Conservation (phyloP, 2,113 vertebrate genomes). For the Indicator maculatus region DNA sequence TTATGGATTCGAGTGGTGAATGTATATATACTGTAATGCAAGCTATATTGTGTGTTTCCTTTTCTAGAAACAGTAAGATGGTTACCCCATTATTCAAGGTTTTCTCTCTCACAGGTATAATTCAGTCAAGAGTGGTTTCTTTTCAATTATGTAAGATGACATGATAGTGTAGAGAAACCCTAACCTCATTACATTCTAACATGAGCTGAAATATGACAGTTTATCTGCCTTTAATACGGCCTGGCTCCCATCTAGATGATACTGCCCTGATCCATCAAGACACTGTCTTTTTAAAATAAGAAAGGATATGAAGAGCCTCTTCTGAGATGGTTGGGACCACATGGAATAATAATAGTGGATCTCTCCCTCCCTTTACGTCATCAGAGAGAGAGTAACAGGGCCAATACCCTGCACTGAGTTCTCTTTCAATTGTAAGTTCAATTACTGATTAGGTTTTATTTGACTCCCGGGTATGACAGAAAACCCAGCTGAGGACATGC, state of each 20-base stretch:
- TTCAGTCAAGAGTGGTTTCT: slow-evolving; percentile 7
- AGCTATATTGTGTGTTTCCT: background rate
- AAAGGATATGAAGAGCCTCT: background rate
- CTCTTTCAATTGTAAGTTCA: accelerated
- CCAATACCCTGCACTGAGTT: background rate
- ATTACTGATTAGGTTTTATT: background rate
- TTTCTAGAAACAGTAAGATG: background rate
- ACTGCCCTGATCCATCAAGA: slow-evolving; percentile 21
- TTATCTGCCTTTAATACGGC: slow-evolving; percentile 33
- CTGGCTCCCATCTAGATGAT: slow-evolving; percentile 34
- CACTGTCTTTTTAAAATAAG: slow-evolving; percentile 15
- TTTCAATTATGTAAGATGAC: slow-evolving; percentile 52
- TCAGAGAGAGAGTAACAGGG: background rate
- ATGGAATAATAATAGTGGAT: background rate
- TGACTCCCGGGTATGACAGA: background rate
- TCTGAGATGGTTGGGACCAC: background rate
- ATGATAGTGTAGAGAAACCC: slow-evolving; percentile 43
- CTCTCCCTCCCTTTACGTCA: background rate
- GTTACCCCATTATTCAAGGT: background rate
- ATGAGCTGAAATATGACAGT: slow-evolving; percentile 38
- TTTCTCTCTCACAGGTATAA: background rate
- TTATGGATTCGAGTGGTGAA: background rate
- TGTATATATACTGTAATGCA: background rate
- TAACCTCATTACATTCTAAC: slow-evolving; percentile 66
- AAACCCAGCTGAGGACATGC: background rate